Conservation (phyloP, 2,797 vertebrate genomes). For the Limosa lapponica region DNA sequence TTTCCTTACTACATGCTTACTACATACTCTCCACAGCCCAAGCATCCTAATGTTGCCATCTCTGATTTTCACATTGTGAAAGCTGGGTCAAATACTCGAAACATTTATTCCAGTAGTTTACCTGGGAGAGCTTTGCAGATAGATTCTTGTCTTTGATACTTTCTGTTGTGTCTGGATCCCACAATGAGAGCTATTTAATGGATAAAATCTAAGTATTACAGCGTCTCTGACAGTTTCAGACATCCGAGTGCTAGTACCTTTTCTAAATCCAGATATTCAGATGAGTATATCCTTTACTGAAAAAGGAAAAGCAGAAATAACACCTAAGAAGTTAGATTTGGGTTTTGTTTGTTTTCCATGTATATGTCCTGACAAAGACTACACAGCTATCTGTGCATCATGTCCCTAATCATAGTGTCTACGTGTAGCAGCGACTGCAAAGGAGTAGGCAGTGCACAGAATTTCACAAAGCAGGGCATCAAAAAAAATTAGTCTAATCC, state of each 20-base stretch:
- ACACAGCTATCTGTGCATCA: no score
- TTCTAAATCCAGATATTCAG: not conserved
- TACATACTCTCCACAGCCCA: not conserved
- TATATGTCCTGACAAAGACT: not conserved
- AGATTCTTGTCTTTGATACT: not conserved
- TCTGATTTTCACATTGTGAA: not conserved
- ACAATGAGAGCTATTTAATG: not conserved
- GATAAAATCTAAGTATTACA: not conserved
- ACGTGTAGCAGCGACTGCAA: not conserved
- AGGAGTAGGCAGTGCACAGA: not conserved
- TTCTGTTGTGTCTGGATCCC: not conserved
- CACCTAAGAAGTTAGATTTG: not conserved
- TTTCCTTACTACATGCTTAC: not conserved
- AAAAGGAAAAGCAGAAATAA: not conserved
- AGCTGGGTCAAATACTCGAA: not conserved
- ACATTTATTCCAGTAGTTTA: not conserved
- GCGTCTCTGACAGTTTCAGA: not conserved
- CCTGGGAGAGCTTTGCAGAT: not conserved
- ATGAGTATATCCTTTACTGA: not conserved
- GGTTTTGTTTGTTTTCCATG: not conserved
- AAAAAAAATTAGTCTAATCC: not conserved
- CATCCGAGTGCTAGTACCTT: accelerated
- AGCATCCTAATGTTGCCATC: not conserved
- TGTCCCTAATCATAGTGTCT: not conserved
- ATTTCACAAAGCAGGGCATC: not conserved